phyloP scores from a whole-genome alignment of 2,888 invertebrate genomes.

The Drosophila bunnanda region DNA sequence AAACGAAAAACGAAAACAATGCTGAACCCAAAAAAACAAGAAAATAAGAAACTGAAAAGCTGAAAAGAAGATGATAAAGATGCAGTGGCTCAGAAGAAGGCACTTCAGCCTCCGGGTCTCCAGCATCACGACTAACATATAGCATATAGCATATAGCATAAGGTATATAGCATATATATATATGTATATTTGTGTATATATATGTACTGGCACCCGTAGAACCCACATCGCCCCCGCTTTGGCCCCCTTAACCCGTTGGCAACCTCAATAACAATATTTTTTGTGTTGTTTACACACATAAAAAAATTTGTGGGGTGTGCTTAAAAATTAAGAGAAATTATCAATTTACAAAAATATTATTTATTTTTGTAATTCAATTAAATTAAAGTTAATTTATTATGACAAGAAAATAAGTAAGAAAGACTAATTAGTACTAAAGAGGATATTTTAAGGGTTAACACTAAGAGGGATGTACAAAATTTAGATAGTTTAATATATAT shows the following conservation, averaged over 20 bases:
- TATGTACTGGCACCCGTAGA: constrained; percentile 8
- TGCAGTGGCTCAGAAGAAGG: constrained; percentile 22
- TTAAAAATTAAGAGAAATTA: neutral
- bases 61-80: constrained; percentile 1
- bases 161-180: too few species aligned
- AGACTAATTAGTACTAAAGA: too few species aligned
- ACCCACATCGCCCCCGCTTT: constrained; percentile 22
- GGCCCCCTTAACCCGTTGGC: constrained; percentile 42
- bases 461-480: too few species aligned
- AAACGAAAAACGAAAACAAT: constrained; percentile 25
- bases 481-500: too few species aligned
- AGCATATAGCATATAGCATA: neutral
- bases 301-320: neutral
- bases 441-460: too few species aligned
- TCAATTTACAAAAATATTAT: neutral
- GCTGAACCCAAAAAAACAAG: neutral
- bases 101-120: constrained; percentile 34
- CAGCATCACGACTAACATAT: constrained; percentile 20
- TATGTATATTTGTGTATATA: neutral
- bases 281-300: constrained; percentile 32
- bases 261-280: constrained; percentile 71
- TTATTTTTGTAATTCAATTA: too few species aligned
- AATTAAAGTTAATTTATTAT: too few species aligned
- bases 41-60: neutral
- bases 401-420: too few species aligned